Percentiles rank a stretch among this genome's conserved stretches.
Evolutionary conservation across 2,113 vertebrate genomes (phyloP).

Genomic region (Butorides virescens): DNA sequence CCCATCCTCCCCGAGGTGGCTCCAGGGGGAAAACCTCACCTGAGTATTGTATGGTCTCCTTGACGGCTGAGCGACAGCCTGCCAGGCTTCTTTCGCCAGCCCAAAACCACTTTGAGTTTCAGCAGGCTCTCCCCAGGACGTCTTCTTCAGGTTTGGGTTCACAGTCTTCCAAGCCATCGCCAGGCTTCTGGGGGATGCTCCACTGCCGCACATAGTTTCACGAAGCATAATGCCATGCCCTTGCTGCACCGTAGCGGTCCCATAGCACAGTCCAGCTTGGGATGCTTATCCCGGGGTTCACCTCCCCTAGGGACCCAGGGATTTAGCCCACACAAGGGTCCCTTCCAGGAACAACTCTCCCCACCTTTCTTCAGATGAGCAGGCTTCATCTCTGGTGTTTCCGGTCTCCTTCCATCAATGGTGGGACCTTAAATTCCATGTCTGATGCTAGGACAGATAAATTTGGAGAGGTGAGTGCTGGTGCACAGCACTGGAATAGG

Average conservation of each 20-base stretch:
- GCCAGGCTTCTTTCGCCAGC: neutral
- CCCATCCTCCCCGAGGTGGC: neutral
- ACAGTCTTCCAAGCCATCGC: neutral
- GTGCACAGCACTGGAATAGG: neutral
- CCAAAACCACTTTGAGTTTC: neutral
- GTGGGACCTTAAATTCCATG: neutral
- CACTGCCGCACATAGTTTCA: fast-evolving
- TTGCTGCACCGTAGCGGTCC: fast-evolving
- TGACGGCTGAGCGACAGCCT: neutral
- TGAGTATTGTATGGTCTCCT: neutral
- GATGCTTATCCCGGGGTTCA: neutral
- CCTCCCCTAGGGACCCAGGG: neutral
- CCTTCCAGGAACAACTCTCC: neutral
- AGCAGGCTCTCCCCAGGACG: neutral
- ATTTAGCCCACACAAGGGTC: neutral
- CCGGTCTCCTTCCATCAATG: neutral
- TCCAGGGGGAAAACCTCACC: neutral
- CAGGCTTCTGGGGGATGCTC: neutral
- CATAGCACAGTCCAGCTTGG: neutral
- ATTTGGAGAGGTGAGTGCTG: neutral
- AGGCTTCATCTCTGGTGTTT: neutral
- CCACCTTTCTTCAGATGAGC: neutral
- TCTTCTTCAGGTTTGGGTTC: neutral
- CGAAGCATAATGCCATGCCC: neutral
- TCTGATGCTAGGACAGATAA: neutral